Evolutionary conservation across 1,140 invertebrate species (phyloP).

Genomic region (Arctopsyche grandis): DNA sequence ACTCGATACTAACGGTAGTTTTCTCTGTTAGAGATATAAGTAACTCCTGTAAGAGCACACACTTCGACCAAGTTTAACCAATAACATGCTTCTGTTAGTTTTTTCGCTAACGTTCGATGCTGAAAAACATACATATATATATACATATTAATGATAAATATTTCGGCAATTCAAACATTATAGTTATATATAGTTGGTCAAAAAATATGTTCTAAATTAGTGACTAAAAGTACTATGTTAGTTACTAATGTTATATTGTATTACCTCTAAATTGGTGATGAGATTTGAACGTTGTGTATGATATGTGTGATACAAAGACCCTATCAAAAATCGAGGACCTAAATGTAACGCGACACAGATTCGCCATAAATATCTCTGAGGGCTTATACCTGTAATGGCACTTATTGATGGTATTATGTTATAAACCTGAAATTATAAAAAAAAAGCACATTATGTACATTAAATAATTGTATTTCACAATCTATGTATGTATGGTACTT

Average conservation of each 20-base stretch:
- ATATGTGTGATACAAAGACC: conserved; percentile 84
- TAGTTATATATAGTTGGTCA: too few species aligned
- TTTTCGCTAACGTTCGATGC: conserved; percentile 64
- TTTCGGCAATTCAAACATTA: background rate
- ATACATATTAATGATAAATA: too few species aligned
- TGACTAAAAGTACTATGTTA: background rate
- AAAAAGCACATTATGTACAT: conserved; percentile 21
- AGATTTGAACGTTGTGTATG: conserved; percentile 75
- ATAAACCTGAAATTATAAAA: conserved; percentile 79
- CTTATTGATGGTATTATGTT: conserved; percentile 93
- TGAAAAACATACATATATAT: conserved; percentile 54
- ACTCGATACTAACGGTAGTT: conserved; percentile 86
- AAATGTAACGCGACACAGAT: conserved; percentile 90
- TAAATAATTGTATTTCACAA: background rate
- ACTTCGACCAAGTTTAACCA: conserved; percentile 89
- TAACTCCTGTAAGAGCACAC: conserved; percentile 84
- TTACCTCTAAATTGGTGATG: conserved; percentile 68
- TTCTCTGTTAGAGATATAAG: conserved; percentile 92
- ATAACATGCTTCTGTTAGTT: conserved; percentile 80
- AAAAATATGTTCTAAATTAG: too few species aligned
- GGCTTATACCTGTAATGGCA: conserved; percentile 90
- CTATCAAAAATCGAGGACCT: conserved; percentile 86
- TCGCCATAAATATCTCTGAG: conserved; percentile 92
- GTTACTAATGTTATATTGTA: too few species aligned
- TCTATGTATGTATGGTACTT: background rate